These are phyloP conservation scores for Neopipo cinnamomea DNA, from an alignment of 2,113 vertebrate species.

Conservation along the genomic window DNA sequence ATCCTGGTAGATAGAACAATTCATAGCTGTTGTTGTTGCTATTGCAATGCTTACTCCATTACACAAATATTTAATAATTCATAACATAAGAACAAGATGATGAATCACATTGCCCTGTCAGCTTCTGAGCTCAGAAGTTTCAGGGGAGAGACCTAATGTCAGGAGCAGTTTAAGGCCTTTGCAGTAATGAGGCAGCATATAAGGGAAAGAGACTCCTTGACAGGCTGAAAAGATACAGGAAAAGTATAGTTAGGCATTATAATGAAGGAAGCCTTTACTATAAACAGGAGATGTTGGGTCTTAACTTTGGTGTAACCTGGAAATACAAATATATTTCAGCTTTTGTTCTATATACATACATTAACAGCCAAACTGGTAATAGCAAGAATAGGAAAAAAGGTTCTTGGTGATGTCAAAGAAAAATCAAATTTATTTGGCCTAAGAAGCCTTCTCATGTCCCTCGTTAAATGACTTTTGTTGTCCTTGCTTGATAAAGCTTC, in stretches of 20 bases:
- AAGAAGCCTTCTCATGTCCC: not conserved
- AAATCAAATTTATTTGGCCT: not conserved
- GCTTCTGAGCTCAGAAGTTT: not conserved
- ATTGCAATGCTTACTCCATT: not conserved
- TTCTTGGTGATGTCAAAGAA: not conserved
- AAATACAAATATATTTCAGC: not conserved
- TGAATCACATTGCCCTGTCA: not conserved
- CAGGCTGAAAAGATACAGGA: not conserved
- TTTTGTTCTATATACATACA: not conserved
- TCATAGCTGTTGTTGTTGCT: not conserved
- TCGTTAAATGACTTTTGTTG: not conserved
- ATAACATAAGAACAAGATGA: not conserved
- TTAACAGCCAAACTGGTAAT: not conserved
- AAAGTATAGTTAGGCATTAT: not conserved
- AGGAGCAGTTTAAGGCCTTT: not conserved
- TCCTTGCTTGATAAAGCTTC: not conserved
- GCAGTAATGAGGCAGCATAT: not conserved
- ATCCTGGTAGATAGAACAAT: not conserved
- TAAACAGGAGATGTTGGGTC: not conserved
- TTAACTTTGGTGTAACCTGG: not conserved
- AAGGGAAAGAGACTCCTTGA: not conserved
- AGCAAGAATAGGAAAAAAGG: not conserved
- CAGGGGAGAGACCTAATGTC: not conserved
- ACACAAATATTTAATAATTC: slow-evolving; percentile 7
- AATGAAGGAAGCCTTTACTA: not conserved